Evolutionary conservation across 2,888 invertebrate species (phyloP).

Genomic region (Diplazon laetatorius): DNA sequence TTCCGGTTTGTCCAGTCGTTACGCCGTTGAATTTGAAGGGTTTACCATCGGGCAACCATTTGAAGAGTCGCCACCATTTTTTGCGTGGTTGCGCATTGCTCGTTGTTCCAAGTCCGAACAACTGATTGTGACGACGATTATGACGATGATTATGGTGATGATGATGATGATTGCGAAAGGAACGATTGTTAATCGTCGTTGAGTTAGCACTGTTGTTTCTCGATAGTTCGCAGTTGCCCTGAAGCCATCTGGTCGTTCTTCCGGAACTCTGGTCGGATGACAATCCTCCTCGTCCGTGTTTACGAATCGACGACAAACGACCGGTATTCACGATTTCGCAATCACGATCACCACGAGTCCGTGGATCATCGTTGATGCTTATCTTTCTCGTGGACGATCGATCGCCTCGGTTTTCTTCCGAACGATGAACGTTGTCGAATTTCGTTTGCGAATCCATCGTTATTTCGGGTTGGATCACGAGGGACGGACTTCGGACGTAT

Average conservation of each 20-base stretch:
- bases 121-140: background rate
- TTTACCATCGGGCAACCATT: slow-evolving; percentile 76
- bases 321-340: background rate
- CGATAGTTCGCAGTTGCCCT: slow-evolving; percentile 1
- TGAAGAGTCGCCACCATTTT: slow-evolving; percentile 77
- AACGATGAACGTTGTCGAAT: background rate
- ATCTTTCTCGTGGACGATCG: slow-evolving; percentile 8
- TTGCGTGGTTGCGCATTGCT: slow-evolving; percentile 55
- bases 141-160: background rate
- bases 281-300: background rate
- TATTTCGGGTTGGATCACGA: slow-evolving; percentile 26
- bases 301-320: background rate
- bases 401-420: background rate
- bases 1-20: slow-evolving; percentile 59
- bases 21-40: slow-evolving; percentile 65
- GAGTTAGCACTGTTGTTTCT: slow-evolving; percentile 28
- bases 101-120: slow-evolving; percentile 13
- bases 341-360: slow-evolving; percentile 14
- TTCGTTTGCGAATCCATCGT: background rate
- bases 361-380: background rate
- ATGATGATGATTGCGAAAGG: slow-evolving; percentile 1
- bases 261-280: background rate
- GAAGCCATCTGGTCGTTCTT: slow-evolving; percentile 24
- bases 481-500: slow-evolving; percentile 57
- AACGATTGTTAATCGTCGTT: slow-evolving; percentile 15